Conservation (phyloP, 2,797 vertebrate species). For the Enteromius mattozi region DNA sequence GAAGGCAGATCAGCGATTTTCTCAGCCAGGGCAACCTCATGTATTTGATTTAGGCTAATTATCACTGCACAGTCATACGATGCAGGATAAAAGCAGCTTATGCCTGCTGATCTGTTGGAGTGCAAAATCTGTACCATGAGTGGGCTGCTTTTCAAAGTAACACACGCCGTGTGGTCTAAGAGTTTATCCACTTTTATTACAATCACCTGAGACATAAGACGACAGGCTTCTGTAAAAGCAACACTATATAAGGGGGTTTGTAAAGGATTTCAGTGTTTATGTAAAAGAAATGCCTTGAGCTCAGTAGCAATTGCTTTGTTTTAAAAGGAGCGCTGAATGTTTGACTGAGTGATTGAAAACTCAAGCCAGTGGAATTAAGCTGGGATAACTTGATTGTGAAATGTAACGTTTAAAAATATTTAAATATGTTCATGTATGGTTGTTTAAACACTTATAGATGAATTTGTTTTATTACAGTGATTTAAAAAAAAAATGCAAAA, state of each 20-base stretch:
- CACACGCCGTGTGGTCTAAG: background rate
- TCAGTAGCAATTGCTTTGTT: constrained; percentile 44
- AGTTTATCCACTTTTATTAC: constrained; percentile 27
- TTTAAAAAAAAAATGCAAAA: background rate
- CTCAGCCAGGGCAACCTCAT: constrained; percentile 69
- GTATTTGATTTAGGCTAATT: constrained; percentile 78
- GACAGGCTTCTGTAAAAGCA: background rate
- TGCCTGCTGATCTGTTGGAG: constrained; percentile 14
- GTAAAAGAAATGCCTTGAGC: constrained; percentile 73
- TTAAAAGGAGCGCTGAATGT: background rate
- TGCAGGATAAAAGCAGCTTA: constrained; percentile 16
- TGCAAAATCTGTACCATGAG: constrained; percentile 4
- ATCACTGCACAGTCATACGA: constrained; percentile 66
- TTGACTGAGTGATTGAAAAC: background rate
- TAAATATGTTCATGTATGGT: background rate
- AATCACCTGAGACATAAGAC: background rate
- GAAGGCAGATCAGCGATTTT: constrained; percentile 70
- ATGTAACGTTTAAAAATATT: background rate
- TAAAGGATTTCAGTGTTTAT: constrained; percentile 78
- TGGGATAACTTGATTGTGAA: background rate
- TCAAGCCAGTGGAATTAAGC: background rate
- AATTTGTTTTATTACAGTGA: background rate
- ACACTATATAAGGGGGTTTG: constrained; percentile 64
- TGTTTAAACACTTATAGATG: background rate
- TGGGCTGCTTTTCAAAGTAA: background rate